Percentiles rank a stretch among this genome's conserved stretches.
Evolutionary conservation across 2,113 vertebrate genomes (phyloP).

Genomic region (Neogobius melanostomus): DNA sequence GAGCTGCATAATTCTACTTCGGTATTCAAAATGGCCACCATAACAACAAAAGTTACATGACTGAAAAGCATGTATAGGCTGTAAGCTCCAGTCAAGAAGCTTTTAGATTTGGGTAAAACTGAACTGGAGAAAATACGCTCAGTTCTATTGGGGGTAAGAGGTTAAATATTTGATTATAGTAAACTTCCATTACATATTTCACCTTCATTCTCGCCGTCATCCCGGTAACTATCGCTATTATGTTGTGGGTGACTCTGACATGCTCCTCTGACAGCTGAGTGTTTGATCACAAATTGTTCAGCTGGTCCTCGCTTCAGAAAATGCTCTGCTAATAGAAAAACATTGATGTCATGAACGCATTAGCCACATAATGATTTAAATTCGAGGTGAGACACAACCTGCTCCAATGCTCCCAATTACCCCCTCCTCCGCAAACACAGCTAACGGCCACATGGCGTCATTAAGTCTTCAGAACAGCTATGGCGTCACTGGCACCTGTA

Average conservation of each 20-base stretch:
- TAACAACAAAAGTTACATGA: no score
- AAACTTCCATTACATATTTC: no score
- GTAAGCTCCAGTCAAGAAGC: no score
- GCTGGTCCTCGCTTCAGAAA: not conserved
- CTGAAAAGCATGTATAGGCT: no score
- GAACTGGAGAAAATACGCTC: no score
- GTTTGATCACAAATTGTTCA: slow-evolving; percentile 31
- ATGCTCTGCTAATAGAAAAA: slow-evolving; percentile 42
- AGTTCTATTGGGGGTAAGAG: no score
- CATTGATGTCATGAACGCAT: slow-evolving; percentile 50
- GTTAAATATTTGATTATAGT: no score
- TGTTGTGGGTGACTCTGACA: slow-evolving; percentile 22
- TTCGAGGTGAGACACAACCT: slow-evolving; percentile 28
- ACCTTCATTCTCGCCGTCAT: slow-evolving; percentile 9
- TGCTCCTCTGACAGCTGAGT: not conserved
- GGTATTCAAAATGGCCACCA: no score
- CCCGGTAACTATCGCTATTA: slow-evolving; percentile 23
- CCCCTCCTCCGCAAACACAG: slow-evolving; percentile 5
- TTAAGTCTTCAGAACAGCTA: slow-evolving; percentile 49
- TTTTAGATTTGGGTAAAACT: no score
- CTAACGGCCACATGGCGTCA: slow-evolving; percentile 44
- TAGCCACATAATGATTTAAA: slow-evolving; percentile 35
- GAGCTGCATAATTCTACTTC: no score
- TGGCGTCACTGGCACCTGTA: slow-evolving; percentile 47
- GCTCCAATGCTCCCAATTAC: slow-evolving; percentile 8